Evolutionary conservation across 2,888 invertebrate species (phyloP), one percentile per base, ranked within the genome.

Genomic region (Chrysolina oricalcia): DNA sequence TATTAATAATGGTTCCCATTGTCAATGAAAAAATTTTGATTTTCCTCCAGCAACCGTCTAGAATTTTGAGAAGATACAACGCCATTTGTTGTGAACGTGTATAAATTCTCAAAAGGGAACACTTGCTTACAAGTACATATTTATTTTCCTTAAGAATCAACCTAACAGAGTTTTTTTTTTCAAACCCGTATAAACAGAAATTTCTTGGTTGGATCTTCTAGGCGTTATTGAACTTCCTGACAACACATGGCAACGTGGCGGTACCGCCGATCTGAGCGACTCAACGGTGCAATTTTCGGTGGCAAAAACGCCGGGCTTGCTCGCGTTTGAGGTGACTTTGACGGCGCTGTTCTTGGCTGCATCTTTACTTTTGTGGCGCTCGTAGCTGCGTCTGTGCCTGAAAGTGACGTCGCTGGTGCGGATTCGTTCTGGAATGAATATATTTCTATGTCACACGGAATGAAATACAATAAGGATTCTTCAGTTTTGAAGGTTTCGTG

Each of bases 201-300:
- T n/a, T n/a, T n/a, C n/a, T n/a, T n/a, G n/a, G n/a, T n/a, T n/a
- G n/a, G n/a, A n/a, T n/a, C n/a, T n/a, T n/a, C n/a, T n/a, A n/a
- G n/a, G n/a, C 90, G 70, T 88, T 90, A 81, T 88, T 90, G 80
- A 89, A 89, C 83, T 90, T 90, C 76, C 89, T 85, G 59, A 90
- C 89, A 73, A 89, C 88, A 82, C 91, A 91, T 0, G 91, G 90
- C 70, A 91, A 83, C 59, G 89, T 89, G 15, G 90, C 90, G 62
- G 90, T 90, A 74, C 90, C 90, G 43, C 90, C 90, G 74, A 89
- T 88, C 85, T 90, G 90, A 19, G 90, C 90, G 50, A 89, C 88
- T 65, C 87, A 63, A 89, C 87, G 1, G 90, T 90, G 66, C 88
- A 89, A 82, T 91, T 91, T 74, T 89, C 89, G 15, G 90, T 90